Conservation (phyloP, 2,113 vertebrate genomes). For the Plecotus auritus region DNA sequence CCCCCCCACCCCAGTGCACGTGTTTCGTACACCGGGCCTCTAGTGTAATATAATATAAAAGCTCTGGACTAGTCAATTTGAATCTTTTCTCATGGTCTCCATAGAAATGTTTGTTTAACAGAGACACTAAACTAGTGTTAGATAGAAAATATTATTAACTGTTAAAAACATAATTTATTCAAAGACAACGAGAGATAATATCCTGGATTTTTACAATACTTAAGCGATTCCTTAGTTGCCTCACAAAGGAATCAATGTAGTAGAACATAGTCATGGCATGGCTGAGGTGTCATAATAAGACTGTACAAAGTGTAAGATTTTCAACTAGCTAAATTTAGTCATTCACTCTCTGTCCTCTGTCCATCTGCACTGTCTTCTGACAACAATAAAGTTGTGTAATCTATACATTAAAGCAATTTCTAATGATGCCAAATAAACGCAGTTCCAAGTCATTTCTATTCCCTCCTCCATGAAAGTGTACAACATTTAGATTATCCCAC, state of each 20-base stretch:
- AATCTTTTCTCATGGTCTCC: slow-evolving; percentile 16
- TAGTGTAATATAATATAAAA: not conserved
- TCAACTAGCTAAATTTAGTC: slow-evolving; percentile 14
- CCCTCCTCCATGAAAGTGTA: not conserved
- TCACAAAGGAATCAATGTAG: slow-evolving; percentile 16
- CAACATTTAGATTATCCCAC: not conserved
- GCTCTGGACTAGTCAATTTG: not conserved
- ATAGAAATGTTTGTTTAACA: not conserved
- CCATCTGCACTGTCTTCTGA: not conserved
- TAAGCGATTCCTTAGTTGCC: not conserved
- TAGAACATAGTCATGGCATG: slow-evolving; percentile 26
- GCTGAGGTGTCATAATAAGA: slow-evolving; percentile 1
- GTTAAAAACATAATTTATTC: not conserved
- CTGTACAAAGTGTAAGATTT: not conserved
- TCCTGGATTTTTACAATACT: not conserved
- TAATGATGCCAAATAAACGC: not conserved
- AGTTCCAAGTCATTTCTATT: slow-evolving; percentile 10
- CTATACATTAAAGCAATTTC: not conserved
- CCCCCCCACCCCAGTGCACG: no score
- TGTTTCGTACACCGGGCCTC: no score
- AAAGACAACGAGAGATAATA: not conserved
- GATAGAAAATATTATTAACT: not conserved
- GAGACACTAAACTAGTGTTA: not conserved
- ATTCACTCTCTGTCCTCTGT: not conserved
- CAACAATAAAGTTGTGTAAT: slow-evolving; percentile 1